phyloP scores from a whole-genome alignment of 30 jellyfish, hydroid and myxozoan species.

The Pseudorhiza aurosa region DNA sequence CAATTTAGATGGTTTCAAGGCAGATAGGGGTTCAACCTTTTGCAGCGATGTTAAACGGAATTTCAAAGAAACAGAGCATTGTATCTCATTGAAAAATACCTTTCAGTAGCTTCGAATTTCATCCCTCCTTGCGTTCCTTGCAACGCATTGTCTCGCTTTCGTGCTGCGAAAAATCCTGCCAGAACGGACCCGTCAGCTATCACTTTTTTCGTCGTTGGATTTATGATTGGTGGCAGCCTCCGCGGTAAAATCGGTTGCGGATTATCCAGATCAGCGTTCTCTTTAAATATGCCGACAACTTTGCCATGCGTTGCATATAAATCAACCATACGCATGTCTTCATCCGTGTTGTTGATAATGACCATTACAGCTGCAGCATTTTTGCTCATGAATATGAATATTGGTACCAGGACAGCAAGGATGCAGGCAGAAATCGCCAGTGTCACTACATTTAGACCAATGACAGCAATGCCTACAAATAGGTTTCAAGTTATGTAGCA shows the following conservation, averaged over 20 bases:
- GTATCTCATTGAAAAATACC: conserved; percentile 23
- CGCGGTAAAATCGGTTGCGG: conserved; percentile 47
- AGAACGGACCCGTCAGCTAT: conserved; percentile 35
- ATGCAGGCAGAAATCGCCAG: conserved; percentile 46
- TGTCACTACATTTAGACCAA: conserved; percentile 44
- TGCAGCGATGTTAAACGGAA: no score
- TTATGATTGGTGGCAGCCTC: conserved; percentile 32
- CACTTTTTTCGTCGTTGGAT: conserved; percentile 40
- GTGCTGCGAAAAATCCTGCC: conserved; percentile 50
- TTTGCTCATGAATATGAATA: conserved; percentile 45
- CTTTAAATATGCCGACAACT: conserved; percentile 49
- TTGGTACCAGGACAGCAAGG: conserved; percentile 53
- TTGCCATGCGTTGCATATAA: conserved; percentile 54
- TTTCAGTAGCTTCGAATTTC: conserved; percentile 38
- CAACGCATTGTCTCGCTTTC: conserved; percentile 32
- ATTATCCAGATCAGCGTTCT: conserved; percentile 43
- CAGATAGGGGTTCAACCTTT: no score
- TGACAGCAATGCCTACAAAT: conserved; percentile 27
- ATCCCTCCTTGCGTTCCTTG: conserved; percentile 50
- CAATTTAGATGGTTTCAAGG: no score
- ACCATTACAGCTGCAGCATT: conserved; percentile 51
- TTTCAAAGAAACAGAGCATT: no score
- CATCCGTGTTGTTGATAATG: conserved; percentile 33
- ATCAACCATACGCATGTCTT: conserved; percentile 44
- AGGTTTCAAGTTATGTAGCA: neutral